Evolutionary conservation across 2,888 invertebrate species (phyloP).

Genomic region (Loripinus fragilis): DNA sequence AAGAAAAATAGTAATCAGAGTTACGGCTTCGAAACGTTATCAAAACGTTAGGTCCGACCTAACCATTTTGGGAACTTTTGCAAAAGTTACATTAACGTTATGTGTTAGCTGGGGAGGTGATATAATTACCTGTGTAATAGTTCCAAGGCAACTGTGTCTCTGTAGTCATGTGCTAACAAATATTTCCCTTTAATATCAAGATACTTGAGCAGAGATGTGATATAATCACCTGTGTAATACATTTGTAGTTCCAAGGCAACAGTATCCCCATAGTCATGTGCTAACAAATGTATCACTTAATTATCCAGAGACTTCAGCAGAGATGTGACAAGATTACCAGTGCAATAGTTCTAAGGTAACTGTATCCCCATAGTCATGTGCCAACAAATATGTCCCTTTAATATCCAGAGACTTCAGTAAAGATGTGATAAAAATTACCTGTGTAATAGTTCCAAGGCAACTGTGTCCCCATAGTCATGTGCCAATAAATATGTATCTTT

Average conservation of each 20-base stretch:
- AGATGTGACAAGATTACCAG: conserved; percentile 74
- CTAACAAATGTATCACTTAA: conserved; percentile 74
- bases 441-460: conserved; percentile 81
- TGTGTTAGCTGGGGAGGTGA: no score
- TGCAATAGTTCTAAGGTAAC: conserved; percentile 82
- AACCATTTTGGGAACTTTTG: no score
- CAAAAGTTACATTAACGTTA: no score
- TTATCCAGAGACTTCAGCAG: conserved; percentile 71
- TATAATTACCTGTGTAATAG: conserved; percentile 79
- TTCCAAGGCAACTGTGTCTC: conserved; percentile 82
- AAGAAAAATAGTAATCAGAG: no score
- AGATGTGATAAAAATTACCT: conserved; percentile 77
- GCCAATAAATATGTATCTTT: conserved; percentile 77
- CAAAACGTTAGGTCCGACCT: no score
- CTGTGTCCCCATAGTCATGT: conserved; percentile 83
- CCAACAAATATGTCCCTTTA: conserved; percentile 74
- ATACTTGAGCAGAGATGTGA: no score
- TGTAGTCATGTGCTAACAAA: no score
- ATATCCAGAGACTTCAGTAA: conserved; percentile 71
- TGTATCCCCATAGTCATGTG: conserved; percentile 83
- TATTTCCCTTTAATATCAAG: no score
- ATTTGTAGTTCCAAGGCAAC: conserved; percentile 82
- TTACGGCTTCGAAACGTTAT: no score
- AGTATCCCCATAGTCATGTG: conserved; percentile 83
- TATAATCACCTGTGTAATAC: conserved; percentile 77